Evolutionary conservation across 2,113 vertebrate species (phyloP).

Genomic region (Ochotona curzoniae): DNA sequence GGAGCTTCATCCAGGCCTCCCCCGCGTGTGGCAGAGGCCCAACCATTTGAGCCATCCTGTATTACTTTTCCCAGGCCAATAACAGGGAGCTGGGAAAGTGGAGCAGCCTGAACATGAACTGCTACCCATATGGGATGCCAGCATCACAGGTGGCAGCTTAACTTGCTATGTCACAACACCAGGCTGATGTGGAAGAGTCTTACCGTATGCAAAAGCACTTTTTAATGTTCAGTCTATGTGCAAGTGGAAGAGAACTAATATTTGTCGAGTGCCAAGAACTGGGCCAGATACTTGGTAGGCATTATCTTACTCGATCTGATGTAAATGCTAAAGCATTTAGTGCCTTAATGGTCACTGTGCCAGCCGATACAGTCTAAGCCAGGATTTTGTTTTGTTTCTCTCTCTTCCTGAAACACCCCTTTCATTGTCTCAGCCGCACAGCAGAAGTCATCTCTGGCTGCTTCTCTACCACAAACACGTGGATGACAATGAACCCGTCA

Average conservation of each 20-base stretch:
- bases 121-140: too few species aligned
- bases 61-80: too few species aligned
- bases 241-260: not conserved
- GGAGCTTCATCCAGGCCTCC: too few species aligned
- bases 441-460: slow-evolving; percentile 3
- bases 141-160: too few species aligned
- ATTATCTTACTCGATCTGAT: not conserved
- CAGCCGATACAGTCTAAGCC: not conserved
- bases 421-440: slow-evolving; percentile 9
- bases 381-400: not conserved
- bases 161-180: too few species aligned
- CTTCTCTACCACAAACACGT: slow-evolving; percentile 11
- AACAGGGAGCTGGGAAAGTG: too few species aligned
- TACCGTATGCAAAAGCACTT: not conserved
- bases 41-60: too few species aligned
- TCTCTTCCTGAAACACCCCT: not conserved
- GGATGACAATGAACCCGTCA: not conserved
- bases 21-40: too few species aligned
- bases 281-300: not conserved
- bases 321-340: not conserved
- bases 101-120: too few species aligned
- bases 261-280: not conserved
- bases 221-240: slow-evolving; percentile 10
- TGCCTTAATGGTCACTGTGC: slow-evolving; percentile 22
- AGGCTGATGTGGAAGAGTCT: not conserved